Evolutionary conservation across 1,140 invertebrate species (phyloP).

Genomic region (Psilanteris sp.): DNA sequence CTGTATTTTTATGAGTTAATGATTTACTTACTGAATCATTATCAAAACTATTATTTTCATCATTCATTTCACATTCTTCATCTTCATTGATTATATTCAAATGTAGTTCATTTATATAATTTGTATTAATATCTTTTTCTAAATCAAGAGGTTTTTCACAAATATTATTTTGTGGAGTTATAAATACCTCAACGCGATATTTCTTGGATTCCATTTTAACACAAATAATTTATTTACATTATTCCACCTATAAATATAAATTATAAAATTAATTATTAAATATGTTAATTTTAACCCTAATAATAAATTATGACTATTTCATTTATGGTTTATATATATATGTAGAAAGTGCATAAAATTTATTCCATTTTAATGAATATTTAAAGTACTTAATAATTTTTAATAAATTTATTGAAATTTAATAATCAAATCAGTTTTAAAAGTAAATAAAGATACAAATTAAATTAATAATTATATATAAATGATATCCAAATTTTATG

Average conservation of each 20-base stretch:
- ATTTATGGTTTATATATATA: too few species aligned
- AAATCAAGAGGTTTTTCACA: conserved; percentile 1
- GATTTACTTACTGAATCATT: too few species aligned
- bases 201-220: conserved; percentile 58
- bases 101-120: conserved; percentile 56
- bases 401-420: too few species aligned
- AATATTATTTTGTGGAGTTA: conserved; percentile 64
- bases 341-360: too few species aligned
- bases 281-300: background rate
- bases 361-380: too few species aligned
- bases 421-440: too few species aligned
- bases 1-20: too few species aligned
- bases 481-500: too few species aligned
- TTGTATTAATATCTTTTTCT: conserved; percentile 36
- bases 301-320: too few species aligned
- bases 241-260: conserved; percentile 15
- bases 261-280: background rate
- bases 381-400: too few species aligned
- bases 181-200: conserved; percentile 73
- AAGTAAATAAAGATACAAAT: too few species aligned
- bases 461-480: too few species aligned
- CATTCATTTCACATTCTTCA: background rate
- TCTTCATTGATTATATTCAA: conserved; percentile 22
- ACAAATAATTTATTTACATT: conserved; percentile 7
- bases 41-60: conserved; percentile 1